Conservation (phyloP, 2,113 vertebrate genomes). For the Trematomus loennbergii region DNA sequence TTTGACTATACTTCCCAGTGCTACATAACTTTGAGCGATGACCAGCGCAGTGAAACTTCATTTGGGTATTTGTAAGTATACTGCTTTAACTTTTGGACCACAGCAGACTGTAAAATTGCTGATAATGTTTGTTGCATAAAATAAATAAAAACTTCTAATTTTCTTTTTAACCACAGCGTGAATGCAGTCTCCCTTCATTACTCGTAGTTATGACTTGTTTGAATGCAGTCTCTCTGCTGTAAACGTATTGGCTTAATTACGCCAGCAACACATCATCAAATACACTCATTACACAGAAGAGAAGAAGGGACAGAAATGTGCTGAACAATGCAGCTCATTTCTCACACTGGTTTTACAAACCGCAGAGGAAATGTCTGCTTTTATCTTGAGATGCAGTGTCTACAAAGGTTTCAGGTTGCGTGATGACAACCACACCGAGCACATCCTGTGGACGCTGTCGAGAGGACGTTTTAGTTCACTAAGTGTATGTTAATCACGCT, state of each 20-base stretch:
- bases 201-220: constrained; percentile 51
- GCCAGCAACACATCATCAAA: constrained; percentile 48
- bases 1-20: not conserved
- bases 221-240: constrained; percentile 28
- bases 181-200: constrained; percentile 53
- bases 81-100: not conserved
- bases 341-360: not conserved
- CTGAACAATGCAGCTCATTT: not conserved
- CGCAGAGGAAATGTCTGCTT: constrained; percentile 30
- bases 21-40: not conserved
- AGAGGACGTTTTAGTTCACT: not conserved
- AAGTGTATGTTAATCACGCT: too few relatives aligned
- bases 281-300: constrained; percentile 2
- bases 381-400: not conserved
- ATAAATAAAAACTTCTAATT: constrained; percentile 7
- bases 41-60: not conserved
- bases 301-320: not conserved
- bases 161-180: constrained; percentile 20
- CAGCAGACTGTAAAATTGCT: not conserved
- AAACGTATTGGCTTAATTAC: constrained; percentile 50
- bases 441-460: not conserved
- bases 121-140: constrained; percentile 15
- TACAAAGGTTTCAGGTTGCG: not conserved
- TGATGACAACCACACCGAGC: not conserved
- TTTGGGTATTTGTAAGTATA: not conserved